Conservation (phyloP, 2,113 vertebrate species). For the Sciurus niger region DNA sequence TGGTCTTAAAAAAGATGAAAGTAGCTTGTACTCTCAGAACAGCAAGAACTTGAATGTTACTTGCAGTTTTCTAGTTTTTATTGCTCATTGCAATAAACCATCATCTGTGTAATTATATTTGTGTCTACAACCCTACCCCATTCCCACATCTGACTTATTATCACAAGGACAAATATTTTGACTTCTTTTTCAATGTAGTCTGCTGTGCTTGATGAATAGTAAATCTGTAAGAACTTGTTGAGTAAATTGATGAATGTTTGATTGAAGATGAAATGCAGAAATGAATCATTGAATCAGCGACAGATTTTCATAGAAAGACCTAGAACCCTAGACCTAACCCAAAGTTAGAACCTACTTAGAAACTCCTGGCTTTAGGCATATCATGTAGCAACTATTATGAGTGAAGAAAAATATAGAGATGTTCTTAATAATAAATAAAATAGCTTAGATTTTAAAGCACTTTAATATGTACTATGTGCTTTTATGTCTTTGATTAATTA, state of each 20-base stretch:
- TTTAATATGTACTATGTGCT: not conserved
- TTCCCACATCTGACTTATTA: not conserved
- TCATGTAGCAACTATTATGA: no score
- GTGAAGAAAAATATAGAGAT: not conserved
- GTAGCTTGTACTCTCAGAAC: not conserved
- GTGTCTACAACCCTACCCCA: not conserved
- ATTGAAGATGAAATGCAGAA: not conserved
- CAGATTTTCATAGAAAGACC: not conserved
- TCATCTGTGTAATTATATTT: not conserved
- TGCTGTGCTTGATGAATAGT: not conserved
- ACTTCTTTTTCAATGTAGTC: not conserved
- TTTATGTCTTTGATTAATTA: not conserved
- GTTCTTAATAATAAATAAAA: not conserved
- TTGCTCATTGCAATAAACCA: not conserved
- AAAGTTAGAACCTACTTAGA: not conserved
- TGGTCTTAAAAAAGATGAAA: not conserved
- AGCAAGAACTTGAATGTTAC: not conserved
- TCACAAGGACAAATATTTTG: rapidly evolving
- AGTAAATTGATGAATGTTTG: not conserved
- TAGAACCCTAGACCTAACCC: not conserved
- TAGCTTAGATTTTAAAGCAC: not conserved
- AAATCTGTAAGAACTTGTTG: not conserved
- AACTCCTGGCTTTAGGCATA: not conserved
- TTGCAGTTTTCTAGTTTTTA: not conserved
- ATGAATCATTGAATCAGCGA: not conserved